Evolutionary conservation across 2,113 vertebrate species (phyloP).

Genomic region (Ondatra zibethicus): DNA sequence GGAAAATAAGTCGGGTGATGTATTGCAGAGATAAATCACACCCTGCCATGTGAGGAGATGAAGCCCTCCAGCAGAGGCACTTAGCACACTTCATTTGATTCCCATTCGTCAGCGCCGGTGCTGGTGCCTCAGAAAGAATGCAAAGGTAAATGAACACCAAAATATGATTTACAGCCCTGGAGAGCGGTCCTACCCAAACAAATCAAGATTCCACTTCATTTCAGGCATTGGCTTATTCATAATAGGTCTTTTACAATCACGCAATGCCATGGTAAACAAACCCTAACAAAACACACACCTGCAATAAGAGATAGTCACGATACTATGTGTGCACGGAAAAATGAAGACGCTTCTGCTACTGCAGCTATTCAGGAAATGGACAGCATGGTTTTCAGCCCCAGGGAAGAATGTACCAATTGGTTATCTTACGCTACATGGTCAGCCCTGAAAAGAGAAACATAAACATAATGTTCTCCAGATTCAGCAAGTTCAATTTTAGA

Average conservation of each 20-base stretch:
- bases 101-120: slow-evolving; percentile 90
- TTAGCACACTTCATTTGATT: slow-evolving; percentile 95
- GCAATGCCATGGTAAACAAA: slow-evolving; percentile 70
- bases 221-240: slow-evolving; percentile 80
- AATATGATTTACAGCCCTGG: slow-evolving; percentile 87
- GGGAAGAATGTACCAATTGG: background rate
- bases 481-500: too few species aligned
- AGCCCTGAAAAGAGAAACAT: background rate
- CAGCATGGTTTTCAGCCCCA: background rate
- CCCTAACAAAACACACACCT: slow-evolving; percentile 57
- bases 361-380: background rate
- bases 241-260: slow-evolving; percentile 78
- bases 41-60: slow-evolving; percentile 85
- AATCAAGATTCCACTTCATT: slow-evolving; percentile 85
- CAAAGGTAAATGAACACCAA: slow-evolving; percentile 89
- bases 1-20: slow-evolving; percentile 88
- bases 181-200: slow-evolving; percentile 84
- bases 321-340: background rate
- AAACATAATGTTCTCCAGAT: background rate
- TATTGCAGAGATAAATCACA: slow-evolving; percentile 92
- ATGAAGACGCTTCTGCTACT: background rate
- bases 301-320: background rate
- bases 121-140: slow-evolving; percentile 88
- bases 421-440: background rate
- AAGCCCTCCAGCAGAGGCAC: slow-evolving; percentile 89